phyloP scores from a whole-genome alignment of 1,140 invertebrate species.

The Achatina immaculata region DNA sequence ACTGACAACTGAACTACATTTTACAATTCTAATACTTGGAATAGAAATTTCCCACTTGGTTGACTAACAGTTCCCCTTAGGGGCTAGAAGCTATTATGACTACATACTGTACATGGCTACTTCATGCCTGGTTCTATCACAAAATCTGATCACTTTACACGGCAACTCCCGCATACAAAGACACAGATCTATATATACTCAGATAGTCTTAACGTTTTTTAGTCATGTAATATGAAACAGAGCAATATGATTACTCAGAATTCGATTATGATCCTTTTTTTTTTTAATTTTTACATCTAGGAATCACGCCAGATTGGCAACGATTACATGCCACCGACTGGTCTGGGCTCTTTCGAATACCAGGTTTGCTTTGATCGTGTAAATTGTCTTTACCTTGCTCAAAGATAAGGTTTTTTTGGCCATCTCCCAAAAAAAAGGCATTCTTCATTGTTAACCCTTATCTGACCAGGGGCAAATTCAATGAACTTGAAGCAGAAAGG shows the following conservation, averaged over 20 bases:
- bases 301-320: not conserved
- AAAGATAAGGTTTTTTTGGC: not conserved
- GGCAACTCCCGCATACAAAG: no score
- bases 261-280: not conserved
- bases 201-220: not conserved
- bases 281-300: not conserved
- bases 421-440: not conserved
- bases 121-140: no score
- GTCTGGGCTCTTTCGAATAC: slow-evolving; percentile 7
- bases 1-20: no score
- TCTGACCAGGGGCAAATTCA: no score
- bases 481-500: no score
- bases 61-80: no score
- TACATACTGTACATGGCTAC: no score
- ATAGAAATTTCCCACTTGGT: no score
- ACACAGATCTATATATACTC: not conserved
- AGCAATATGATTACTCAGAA: not conserved
- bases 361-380: not conserved
- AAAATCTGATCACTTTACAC: no score
- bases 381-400: not conserved
- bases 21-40: no score
- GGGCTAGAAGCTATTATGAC: no score
- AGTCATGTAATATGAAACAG: not conserved
- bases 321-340: slow-evolving; percentile 1
- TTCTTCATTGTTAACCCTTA: not conserved